These are phyloP conservation scores for Platynereis dumerilii DNA, from an alignment of 2,888 invertebrate species.

Conservation along the genomic window DNA sequence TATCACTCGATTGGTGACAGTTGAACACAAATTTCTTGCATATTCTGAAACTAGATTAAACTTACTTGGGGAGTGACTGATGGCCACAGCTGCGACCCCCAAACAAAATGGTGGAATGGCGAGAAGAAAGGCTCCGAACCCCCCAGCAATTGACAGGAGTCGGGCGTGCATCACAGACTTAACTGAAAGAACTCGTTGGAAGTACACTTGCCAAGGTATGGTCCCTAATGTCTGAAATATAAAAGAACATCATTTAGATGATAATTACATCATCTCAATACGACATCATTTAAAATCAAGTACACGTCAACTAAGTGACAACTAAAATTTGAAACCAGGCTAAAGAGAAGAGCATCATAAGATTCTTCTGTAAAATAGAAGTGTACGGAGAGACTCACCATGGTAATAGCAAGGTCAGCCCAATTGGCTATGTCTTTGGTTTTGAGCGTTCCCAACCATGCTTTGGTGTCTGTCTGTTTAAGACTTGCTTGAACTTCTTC, in stretches of 20 bases:
- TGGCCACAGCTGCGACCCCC: constrained; percentile 48
- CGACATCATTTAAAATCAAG: too few relatives aligned
- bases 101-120: constrained; percentile 54
- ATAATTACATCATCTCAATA: too few relatives aligned
- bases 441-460: constrained; percentile 4
- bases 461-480: too few relatives aligned
- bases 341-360: too few relatives aligned
- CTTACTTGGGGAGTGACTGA: constrained; percentile 40
- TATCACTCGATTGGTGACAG: too few relatives aligned
- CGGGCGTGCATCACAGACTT: constrained; percentile 45
- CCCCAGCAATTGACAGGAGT: constrained; percentile 48
- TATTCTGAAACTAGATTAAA: too few relatives aligned
- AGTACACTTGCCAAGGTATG: constrained; percentile 60
- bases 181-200: constrained; percentile 57
- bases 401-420: neutral
- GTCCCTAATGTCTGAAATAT: constrained; percentile 50
- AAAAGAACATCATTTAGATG: neutral
- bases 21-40: too few relatives aligned
- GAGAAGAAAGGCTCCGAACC: constrained; percentile 45
- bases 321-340: too few relatives aligned
- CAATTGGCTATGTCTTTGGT: neutral
- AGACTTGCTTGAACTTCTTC: too few relatives aligned
- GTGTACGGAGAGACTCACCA: too few relatives aligned
- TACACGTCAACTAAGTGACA: too few relatives aligned
- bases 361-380: too few relatives aligned